Evolutionary conservation across 2,888 invertebrate species (phyloP).

Genomic region (Fragum sueziense): DNA sequence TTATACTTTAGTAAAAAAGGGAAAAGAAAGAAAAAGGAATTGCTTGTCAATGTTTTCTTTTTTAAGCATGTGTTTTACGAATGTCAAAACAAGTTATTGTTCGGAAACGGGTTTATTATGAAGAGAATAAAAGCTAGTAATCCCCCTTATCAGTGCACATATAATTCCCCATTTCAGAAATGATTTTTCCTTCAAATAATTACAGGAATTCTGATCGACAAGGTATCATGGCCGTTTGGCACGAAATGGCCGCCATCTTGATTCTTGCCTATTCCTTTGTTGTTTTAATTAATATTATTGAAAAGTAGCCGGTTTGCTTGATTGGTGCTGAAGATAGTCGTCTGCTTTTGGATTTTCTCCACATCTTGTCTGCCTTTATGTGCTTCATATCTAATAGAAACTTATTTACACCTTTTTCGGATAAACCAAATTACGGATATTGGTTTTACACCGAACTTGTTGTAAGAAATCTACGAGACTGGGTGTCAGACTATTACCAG

Average conservation of each 20-base stretch:
- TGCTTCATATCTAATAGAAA: neutral
- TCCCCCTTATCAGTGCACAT: conserved; percentile 34
- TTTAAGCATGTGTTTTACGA: too few species aligned
- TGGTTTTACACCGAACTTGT: too few species aligned
- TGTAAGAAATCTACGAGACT: too few species aligned
- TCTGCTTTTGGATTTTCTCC: conserved; percentile 5
- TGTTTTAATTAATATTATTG: conserved; percentile 44
- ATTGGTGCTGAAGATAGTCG: conserved; percentile 12
- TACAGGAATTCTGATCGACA: conserved; percentile 45
- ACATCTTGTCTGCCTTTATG: neutral
- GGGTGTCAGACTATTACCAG: too few species aligned
- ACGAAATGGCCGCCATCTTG: conserved; percentile 33
- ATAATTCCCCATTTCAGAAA: conserved; percentile 53
- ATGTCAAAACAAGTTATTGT: too few species aligned
- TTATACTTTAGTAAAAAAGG: too few species aligned
- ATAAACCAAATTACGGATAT: too few species aligned
- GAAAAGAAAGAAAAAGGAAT: too few species aligned
- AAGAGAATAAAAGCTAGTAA: conserved; percentile 45
- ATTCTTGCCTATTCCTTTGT: conserved; percentile 29
- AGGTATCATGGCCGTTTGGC: conserved; percentile 48
- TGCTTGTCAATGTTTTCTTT: too few species aligned
- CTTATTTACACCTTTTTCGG: neutral
- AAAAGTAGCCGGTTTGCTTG: conserved; percentile 16
- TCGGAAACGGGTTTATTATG: too few species aligned
- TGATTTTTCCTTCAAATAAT: conserved; percentile 58